Evolutionary conservation across 2,888 invertebrate species (phyloP).

Genomic region (Xestia xanthographa): DNA sequence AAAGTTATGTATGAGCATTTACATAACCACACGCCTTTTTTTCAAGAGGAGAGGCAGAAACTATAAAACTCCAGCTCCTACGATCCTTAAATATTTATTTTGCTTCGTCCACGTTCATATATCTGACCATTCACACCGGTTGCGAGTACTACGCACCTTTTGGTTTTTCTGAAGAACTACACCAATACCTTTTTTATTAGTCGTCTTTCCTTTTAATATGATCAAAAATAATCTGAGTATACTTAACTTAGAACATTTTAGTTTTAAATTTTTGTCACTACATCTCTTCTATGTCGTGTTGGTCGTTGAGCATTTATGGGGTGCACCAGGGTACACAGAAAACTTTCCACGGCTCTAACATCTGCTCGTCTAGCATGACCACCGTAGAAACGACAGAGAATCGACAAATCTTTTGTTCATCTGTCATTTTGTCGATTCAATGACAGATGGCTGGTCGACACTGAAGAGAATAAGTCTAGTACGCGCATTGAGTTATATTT

Average conservation of each 20-base stretch:
- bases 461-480: too few relatives aligned
- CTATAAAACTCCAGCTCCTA: not conserved
- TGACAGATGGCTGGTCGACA: too few relatives aligned
- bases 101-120: not conserved
- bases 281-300: not conserved
- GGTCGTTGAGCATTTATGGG: not conserved
- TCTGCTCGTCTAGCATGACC: too few relatives aligned
- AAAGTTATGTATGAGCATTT: constrained; percentile 19
- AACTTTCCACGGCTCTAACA: too few relatives aligned
- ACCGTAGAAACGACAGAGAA: too few relatives aligned
- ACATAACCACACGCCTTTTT: not conserved
- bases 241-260: too few relatives aligned
- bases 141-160: not conserved
- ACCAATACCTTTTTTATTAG: not conserved
- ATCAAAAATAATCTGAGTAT: not conserved
- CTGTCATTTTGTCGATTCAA: too few relatives aligned
- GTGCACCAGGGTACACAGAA: too few relatives aligned
- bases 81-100: not conserved
- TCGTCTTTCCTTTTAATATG: not conserved
- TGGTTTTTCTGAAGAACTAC: too few relatives aligned
- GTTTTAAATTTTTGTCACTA: not conserved
- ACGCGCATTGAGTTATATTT: too few relatives aligned
- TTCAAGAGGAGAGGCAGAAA: not conserved
- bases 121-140: not conserved
- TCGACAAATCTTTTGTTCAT: too few relatives aligned